Evolutionary conservation across 2,797 vertebrate genomes (phyloP).

Genomic region (Schizopygopsis pylzovi): DNA sequence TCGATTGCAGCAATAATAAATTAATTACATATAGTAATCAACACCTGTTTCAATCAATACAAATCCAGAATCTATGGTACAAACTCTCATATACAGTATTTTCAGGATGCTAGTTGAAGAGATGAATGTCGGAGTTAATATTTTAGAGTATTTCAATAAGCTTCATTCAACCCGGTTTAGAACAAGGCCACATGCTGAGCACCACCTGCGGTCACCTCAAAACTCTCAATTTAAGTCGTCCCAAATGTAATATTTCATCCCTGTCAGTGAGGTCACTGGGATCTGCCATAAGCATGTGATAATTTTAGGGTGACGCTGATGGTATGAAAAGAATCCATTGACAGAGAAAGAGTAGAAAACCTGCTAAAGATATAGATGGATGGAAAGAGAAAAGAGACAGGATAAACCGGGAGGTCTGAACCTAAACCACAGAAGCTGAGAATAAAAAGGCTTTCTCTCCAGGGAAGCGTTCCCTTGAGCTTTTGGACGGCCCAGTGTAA

Average conservation of each 20-base stretch:
- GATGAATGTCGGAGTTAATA: constrained; percentile 4
- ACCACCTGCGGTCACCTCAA: constrained; percentile 40
- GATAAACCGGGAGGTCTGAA: constrained; percentile 36
- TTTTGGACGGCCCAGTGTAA: constrained; percentile 24
- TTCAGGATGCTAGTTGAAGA: not conserved
- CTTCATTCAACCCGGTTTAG: constrained; percentile 45
- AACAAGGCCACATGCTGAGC: constrained; percentile 50
- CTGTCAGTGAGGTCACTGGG: constrained; percentile 46
- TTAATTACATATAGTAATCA: not conserved
- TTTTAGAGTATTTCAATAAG: constrained; percentile 35
- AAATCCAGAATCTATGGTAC: not conserved
- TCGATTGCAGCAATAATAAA: too few relatives aligned
- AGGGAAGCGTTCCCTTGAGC: not conserved
- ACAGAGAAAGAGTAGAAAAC: constrained; percentile 25
- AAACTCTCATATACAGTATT: not conserved
- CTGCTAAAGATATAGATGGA: constrained; percentile 37
- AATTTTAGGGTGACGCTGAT: constrained; percentile 44
- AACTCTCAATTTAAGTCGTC: constrained; percentile 43
- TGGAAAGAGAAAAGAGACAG: constrained; percentile 22
- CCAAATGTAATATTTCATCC: constrained; percentile 39
- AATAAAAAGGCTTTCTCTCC: constrained; percentile 31
- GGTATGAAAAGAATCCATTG: constrained; percentile 46
- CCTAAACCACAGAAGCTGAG: constrained; percentile 21
- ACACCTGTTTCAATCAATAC: not conserved
- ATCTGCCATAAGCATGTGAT: constrained; percentile 44